Evolutionary conservation across 2,888 invertebrate species (phyloP).

Genomic region (Lumbricus terrestris): DNA sequence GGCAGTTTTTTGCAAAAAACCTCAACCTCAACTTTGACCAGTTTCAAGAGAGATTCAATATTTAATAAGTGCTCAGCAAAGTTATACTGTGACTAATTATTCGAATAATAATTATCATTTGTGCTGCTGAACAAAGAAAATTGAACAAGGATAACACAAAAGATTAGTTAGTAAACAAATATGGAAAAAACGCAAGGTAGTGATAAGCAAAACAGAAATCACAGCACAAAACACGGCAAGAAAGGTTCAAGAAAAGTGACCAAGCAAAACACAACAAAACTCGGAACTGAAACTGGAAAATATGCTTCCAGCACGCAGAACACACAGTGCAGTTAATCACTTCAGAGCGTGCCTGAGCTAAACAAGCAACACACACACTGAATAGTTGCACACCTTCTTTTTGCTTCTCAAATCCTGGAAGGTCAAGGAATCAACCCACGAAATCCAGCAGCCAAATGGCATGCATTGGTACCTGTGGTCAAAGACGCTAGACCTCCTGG

Average conservation of each 20-base stretch:
- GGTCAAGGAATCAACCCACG: slow-evolving; percentile 42
- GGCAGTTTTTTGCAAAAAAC: too few species aligned
- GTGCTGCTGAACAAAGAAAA: background rate
- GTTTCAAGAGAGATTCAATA: too few species aligned
- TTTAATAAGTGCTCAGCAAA: too few species aligned
- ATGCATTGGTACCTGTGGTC: slow-evolving; percentile 54
- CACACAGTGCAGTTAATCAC: background rate
- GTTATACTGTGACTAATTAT: too few species aligned
- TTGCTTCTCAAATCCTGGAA: background rate
- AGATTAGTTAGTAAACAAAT: background rate
- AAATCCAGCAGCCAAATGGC: slow-evolving; percentile 54
- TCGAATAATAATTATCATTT: background rate
- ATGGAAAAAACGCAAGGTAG: background rate
- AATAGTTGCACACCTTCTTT: background rate
- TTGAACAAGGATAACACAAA: background rate
- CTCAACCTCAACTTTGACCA: too few species aligned
- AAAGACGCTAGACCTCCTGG: slow-evolving; percentile 54
- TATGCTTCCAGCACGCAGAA: background rate
- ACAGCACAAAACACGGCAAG: too few species aligned
- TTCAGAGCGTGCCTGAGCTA: background rate
- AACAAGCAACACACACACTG: background rate
- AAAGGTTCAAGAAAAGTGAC: background rate
- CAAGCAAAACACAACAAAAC: background rate
- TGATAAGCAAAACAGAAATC: background rate
- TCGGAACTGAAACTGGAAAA: background rate